These are phyloP conservation scores for Halcyon smyrnensis DNA, from an alignment of 2,797 vertebrate species.

Conservation along the genomic window DNA sequence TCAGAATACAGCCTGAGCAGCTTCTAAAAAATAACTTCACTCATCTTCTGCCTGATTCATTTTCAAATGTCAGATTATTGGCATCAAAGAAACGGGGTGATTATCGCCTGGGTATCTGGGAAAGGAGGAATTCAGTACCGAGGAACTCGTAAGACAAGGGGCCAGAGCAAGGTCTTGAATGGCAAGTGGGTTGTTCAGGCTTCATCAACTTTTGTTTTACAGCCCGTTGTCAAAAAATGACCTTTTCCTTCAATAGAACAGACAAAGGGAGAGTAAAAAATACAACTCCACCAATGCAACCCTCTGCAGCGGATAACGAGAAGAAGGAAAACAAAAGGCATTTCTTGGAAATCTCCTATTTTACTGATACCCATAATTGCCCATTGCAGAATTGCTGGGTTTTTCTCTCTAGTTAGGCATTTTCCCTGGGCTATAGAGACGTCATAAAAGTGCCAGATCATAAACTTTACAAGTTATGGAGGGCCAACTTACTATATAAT, in stretches of 20 bases:
- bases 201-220: not conserved
- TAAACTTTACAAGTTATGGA: slow-evolving; percentile 28
- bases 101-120: not conserved
- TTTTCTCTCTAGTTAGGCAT: slow-evolving; percentile 20
- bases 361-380: not conserved
- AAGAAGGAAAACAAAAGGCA: not conserved
- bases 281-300: not conserved
- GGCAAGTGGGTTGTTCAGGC: not conserved
- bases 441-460: not conserved
- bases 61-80: not conserved
- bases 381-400: not conserved
- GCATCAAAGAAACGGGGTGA: not conserved
- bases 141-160: rapidly evolving
- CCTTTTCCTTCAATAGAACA: not conserved
- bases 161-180: not conserved
- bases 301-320: not conserved
- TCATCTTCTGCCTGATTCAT: not conserved
- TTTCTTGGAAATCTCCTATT: slow-evolving; percentile 42
- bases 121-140: not conserved
- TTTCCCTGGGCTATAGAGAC: slow-evolving; percentile 42
- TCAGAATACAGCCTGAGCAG: not conserved
- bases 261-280: not conserved
- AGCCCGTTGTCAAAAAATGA: not conserved
- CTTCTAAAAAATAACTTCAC: not conserved
- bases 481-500: not conserved